phyloP scores from a whole-genome alignment of 1,140 invertebrate species.

The Chlorops oryzae region DNA sequence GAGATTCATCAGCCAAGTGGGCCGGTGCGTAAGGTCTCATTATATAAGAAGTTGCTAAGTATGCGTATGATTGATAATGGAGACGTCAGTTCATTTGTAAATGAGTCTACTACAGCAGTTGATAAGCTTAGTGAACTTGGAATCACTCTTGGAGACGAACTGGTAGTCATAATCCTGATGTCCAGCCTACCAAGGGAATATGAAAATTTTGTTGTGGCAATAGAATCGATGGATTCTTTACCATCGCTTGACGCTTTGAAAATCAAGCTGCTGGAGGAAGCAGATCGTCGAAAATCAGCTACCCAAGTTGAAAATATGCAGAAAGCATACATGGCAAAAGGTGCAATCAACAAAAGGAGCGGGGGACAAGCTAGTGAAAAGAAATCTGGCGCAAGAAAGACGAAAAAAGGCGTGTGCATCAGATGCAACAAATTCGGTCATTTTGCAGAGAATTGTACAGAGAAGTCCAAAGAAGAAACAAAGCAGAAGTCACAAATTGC shows the following conservation, averaged over 20 bases:
- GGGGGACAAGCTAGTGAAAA: neutral
- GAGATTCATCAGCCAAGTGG: slow-evolving; percentile 7
- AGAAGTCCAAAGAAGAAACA: too few species aligned
- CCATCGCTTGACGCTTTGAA: neutral
- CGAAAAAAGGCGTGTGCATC: neutral
- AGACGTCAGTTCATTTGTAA: neutral
- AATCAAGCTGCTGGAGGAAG: slow-evolving; percentile 6
- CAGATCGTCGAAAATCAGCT: neutral
- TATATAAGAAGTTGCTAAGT: slow-evolving; percentile 5
- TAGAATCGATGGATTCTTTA: slow-evolving; percentile 7
- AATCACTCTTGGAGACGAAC: slow-evolving; percentile 5
- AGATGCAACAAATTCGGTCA: neutral
- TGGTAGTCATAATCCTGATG: slow-evolving; percentile 7
- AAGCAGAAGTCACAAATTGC: neutral
- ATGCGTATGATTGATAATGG: neutral
- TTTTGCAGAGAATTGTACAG: too few species aligned
- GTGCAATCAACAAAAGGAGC: neutral
- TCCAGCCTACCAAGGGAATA: slow-evolving; percentile 3
- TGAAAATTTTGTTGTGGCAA: slow-evolving; percentile 12
- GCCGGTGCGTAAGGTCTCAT: slow-evolving; percentile 5
- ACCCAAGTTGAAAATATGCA: neutral
- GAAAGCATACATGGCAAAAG: neutral
- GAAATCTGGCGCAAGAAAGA: neutral
- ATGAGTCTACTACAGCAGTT: neutral
- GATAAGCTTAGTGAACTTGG: slow-evolving; percentile 8